Evolutionary conservation across 2,888 invertebrate genomes (phyloP).

Genomic region (Polydrusus pterygomalis): DNA sequence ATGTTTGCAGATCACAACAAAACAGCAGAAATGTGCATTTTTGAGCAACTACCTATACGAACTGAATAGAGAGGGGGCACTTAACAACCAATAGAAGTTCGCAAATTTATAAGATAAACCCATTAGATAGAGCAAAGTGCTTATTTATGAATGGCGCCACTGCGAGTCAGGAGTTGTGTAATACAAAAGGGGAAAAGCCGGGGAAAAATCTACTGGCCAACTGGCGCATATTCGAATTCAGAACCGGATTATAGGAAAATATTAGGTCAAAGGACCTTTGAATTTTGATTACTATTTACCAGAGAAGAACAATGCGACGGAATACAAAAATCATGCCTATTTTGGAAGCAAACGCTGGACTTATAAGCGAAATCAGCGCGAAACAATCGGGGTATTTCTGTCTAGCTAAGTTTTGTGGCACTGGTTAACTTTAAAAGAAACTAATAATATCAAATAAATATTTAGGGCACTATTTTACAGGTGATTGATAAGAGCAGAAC

Average conservation of each 20-base stretch:
- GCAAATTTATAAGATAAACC: constrained; percentile 31
- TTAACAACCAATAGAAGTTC: constrained; percentile 28
- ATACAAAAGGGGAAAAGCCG: constrained; percentile 39
- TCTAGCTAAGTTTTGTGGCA: too few species aligned
- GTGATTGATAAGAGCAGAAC: too few species aligned
- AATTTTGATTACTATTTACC: too few species aligned
- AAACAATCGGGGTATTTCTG: too few species aligned
- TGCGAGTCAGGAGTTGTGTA: constrained; percentile 53
- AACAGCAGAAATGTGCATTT: constrained; percentile 35
- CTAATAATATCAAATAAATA: too few species aligned
- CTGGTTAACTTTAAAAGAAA: too few species aligned
- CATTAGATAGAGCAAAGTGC: constrained; percentile 38
- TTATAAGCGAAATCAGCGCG: too few species aligned
- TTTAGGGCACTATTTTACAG: too few species aligned
- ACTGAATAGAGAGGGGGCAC: constrained; percentile 13
- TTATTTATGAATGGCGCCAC: constrained; percentile 57
- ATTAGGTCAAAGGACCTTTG: too few species aligned
- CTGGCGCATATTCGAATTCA: constrained; percentile 53
- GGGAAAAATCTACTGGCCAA: constrained; percentile 50
- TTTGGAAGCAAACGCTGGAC: too few species aligned
- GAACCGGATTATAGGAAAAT: constrained; percentile 30
- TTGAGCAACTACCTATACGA: constrained; percentile 20
- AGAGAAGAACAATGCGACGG: too few species aligned
- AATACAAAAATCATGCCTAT: too few species aligned
- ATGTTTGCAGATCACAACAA: constrained; percentile 7